Evolutionary conservation across 1,140 invertebrate genomes (phyloP).

Genomic region (Doryteuthis pealeii): DNA sequence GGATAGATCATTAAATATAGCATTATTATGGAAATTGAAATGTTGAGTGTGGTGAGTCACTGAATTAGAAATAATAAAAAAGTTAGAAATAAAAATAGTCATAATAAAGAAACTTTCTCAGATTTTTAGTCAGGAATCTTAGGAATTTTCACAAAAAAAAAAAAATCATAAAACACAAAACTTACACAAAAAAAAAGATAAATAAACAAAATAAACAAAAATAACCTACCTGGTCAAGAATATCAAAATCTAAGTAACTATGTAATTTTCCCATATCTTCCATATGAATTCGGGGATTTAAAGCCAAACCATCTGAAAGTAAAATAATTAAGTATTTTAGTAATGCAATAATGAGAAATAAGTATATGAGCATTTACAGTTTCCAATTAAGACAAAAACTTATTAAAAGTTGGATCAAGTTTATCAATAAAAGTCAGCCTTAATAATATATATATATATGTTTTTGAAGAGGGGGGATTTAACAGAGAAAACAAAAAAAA

Average conservation of each 20-base stretch:
- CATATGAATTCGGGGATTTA: conserved; percentile 16
- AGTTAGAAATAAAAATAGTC: too few relatives aligned
- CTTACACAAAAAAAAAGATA: conserved; percentile 3
- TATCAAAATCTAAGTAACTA: conserved; percentile 62
- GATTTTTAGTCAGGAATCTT: too few relatives aligned
- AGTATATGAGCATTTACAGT: neutral
- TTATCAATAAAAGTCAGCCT: neutral
- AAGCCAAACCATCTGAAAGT: neutral
- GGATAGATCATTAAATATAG: too few relatives aligned
- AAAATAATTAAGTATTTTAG: neutral
- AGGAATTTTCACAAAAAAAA: neutral
- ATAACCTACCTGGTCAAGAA: conserved; percentile 29
- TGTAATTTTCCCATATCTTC: conserved; percentile 19
- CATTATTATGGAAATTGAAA: too few relatives aligned
- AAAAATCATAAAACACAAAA: neutral
- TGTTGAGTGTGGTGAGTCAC: too few relatives aligned
- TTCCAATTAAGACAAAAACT: neutral
- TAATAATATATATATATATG: neutral
- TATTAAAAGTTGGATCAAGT: neutral
- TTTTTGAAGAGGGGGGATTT: too few relatives aligned
- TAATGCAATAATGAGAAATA: neutral
- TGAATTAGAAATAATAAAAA: too few relatives aligned
- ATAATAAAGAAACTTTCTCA: too few relatives aligned
- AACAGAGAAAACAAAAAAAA: too few relatives aligned
- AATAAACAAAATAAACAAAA: conserved; percentile 6